These are phyloP conservation scores for Aeoliscus strigatus DNA, from an alignment of 2,797 vertebrate genomes.

Conservation along the genomic window DNA sequence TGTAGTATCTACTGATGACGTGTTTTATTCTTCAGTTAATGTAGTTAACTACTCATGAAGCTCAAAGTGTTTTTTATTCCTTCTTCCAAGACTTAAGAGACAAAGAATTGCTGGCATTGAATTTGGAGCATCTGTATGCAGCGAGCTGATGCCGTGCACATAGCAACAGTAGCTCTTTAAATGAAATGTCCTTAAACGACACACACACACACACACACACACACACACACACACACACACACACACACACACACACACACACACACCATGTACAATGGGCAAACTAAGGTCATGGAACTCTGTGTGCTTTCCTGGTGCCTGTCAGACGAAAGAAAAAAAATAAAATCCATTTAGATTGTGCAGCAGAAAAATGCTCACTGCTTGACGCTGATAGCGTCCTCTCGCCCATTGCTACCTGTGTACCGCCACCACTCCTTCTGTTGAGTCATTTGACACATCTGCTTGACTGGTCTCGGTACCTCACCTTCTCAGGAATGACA, in stretches of 20 bases:
- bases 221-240: slow-evolving; percentile 27
- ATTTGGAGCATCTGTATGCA: too few relatives aligned
- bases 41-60: too few relatives aligned
- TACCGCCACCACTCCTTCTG: slow-evolving; percentile 8
- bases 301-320: slow-evolving; percentile 28
- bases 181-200: too few relatives aligned
- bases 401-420: slow-evolving; percentile 12
- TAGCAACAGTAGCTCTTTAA: too few relatives aligned
- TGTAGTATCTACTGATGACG: too few relatives aligned
- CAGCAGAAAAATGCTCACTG: slow-evolving; percentile 40
- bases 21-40: too few relatives aligned
- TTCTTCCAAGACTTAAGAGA: too few relatives aligned
- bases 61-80: too few relatives aligned
- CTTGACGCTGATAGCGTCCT: slow-evolving; percentile 37
- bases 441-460: slow-evolving; percentile 26
- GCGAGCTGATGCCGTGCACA: too few relatives aligned
- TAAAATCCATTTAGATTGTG: slow-evolving; percentile 28
- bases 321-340: slow-evolving; percentile 48
- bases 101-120: too few relatives aligned
- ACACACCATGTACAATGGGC: slow-evolving; percentile 17
- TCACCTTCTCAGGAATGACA: slow-evolving; percentile 14
- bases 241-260: too few relatives aligned
- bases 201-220: slow-evolving; percentile 37
- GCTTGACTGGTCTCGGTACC: slow-evolving; percentile 1
- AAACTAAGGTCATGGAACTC: slow-evolving; percentile 37